Conservation (phyloP, 2,113 vertebrate species). For the Epinephelus cyanopodus region DNA sequence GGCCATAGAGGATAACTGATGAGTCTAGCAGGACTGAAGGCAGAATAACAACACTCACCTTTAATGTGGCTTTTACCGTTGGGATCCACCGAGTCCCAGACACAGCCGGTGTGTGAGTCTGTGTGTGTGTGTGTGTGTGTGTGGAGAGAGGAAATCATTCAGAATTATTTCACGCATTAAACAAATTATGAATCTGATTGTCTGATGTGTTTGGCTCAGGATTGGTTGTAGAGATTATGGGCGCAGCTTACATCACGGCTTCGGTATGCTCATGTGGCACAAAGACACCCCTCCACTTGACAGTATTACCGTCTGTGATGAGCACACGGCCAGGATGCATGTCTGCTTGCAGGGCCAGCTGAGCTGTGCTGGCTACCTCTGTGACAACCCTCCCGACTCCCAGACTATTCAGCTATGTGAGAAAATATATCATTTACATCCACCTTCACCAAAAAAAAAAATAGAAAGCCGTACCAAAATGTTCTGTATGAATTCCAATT, state of each 20-base stretch:
- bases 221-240: constrained; percentile 14
- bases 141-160: constrained; percentile 18
- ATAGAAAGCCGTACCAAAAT: constrained; percentile 31
- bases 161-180: constrained; percentile 36
- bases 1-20: constrained; percentile 85
- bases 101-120: constrained; percentile 30
- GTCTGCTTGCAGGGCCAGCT: constrained; percentile 25
- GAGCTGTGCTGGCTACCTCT: constrained; percentile 41
- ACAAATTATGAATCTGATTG: constrained; percentile 49
- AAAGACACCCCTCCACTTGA: constrained; percentile 35
- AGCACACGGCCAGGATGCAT: constrained; percentile 42
- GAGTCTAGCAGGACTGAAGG: constrained; percentile 84
- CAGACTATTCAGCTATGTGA: constrained; percentile 50
- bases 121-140: constrained; percentile 32
- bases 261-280: constrained; percentile 42
- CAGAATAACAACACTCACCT: constrained; percentile 82
- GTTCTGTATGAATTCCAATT: constrained; percentile 45
- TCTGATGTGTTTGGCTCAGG: constrained; percentile 48
- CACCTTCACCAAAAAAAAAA: constrained; percentile 24
- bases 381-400: constrained; percentile 54
- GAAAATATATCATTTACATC: constrained; percentile 72
- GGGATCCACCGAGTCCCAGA: constrained; percentile 64
- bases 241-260: constrained; percentile 23
- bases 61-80: constrained; percentile 76
- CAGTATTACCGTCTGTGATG: constrained; percentile 55